phyloP scores from a whole-genome alignment of 2,797 vertebrate species.

The Amphiprion clarkii region DNA sequence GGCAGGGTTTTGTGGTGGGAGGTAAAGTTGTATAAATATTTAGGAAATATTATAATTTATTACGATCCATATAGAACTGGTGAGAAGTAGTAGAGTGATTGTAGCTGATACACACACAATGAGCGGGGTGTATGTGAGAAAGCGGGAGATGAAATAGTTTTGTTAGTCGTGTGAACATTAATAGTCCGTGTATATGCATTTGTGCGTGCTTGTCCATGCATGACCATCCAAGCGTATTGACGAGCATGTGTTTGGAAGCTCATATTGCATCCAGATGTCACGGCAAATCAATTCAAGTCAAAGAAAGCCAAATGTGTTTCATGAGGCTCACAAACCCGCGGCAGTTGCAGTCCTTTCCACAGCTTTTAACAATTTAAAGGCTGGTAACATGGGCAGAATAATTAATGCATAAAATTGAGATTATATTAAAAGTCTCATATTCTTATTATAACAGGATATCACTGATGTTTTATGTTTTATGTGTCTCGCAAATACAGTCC shows the following conservation, averaged over 20 bases:
- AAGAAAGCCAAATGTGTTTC: slow-evolving; percentile 85
- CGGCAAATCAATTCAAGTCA: slow-evolving; percentile 86
- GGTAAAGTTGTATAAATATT: slow-evolving; percentile 10
- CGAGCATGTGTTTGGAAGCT: slow-evolving; percentile 83
- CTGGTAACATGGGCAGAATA: slow-evolving; percentile 46
- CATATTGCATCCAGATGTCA: slow-evolving; percentile 89
- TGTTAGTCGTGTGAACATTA: slow-evolving; percentile 56
- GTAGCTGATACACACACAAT: background rate
- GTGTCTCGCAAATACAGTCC: background rate
- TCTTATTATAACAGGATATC: background rate
- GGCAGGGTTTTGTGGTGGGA: background rate
- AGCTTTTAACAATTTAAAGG: slow-evolving; percentile 58
- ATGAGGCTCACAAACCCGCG: slow-evolving; percentile 76
- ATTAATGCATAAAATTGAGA: slow-evolving; percentile 28
- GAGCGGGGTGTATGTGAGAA: slow-evolving; percentile 1
- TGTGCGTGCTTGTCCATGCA: slow-evolving; percentile 59
- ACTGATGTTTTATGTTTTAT: background rate
- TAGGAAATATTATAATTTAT: background rate
- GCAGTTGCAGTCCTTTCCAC: slow-evolving; percentile 81
- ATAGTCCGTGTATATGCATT: slow-evolving; percentile 32
- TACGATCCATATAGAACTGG: background rate
- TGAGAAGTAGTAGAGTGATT: background rate
- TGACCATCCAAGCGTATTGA: slow-evolving; percentile 74
- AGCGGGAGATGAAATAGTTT: slow-evolving; percentile 3
- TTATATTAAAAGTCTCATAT: slow-evolving; percentile 20